Evolutionary conservation across 2,113 vertebrate genomes (phyloP).

Genomic region (Gallinago undulata): DNA sequence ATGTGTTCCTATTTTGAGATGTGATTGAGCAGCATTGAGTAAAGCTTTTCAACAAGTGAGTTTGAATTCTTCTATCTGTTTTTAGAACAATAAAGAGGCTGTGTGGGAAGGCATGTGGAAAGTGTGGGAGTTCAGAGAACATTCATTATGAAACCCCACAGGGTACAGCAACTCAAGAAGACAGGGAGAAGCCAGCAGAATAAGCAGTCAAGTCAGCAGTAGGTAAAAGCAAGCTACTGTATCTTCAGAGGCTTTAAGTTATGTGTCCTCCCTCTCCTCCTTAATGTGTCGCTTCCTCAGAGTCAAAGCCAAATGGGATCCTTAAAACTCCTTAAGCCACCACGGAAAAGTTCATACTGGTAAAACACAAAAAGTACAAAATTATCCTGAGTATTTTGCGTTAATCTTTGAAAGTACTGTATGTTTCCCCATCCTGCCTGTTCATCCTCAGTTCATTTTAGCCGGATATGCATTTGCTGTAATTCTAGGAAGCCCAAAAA

Average conservation of each 20-base stretch:
- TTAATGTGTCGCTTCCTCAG: background rate
- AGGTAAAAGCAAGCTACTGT: background rate
- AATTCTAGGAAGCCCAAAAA: background rate
- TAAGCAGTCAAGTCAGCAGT: slow-evolving; percentile 34
- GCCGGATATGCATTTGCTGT: background rate
- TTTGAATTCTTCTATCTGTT: background rate
- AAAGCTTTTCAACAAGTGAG: background rate
- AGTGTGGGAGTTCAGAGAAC: slow-evolving; percentile 44
- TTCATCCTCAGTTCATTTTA: background rate
- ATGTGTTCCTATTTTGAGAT: background rate
- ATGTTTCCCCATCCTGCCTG: background rate
- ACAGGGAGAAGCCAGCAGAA: background rate
- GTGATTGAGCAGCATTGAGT: background rate
- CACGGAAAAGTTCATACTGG: background rate
- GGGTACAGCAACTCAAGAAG: slow-evolving; percentile 3
- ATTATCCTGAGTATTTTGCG: background rate
- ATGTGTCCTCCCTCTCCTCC: background rate
- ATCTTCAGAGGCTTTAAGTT: background rate
- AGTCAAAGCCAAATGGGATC: background rate
- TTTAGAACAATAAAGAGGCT: slow-evolving; percentile 42
- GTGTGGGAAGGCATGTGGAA: slow-evolving; percentile 40
- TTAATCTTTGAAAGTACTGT: background rate
- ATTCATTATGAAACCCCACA: slow-evolving; percentile 28
- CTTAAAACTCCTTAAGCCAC: background rate
- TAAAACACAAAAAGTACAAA: background rate